Evolutionary conservation across 2,113 vertebrate species (phyloP).

Genomic region (Anolis carolinensis): DNA sequence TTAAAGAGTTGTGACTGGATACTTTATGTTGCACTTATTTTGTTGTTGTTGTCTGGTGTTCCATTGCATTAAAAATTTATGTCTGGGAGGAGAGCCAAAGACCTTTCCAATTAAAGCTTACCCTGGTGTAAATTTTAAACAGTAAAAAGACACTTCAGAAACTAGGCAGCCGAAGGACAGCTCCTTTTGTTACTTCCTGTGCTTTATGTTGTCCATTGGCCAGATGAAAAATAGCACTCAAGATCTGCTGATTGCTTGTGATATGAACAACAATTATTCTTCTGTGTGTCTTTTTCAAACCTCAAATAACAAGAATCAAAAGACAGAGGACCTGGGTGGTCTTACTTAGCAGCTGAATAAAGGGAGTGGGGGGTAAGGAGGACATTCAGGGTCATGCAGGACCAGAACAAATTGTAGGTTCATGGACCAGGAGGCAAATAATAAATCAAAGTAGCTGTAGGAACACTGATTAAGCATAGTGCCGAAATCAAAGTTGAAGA

Average conservation of each 20-base stretch:
- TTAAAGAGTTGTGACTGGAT: background rate
- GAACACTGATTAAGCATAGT: background rate
- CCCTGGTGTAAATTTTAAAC: background rate
- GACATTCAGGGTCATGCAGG: background rate
- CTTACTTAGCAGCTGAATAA: background rate
- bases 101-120: slow-evolving; percentile 9
- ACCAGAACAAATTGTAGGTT: background rate
- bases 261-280: background rate
- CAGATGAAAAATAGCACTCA: background rate
- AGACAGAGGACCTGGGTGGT: background rate
- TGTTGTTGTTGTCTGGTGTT: background rate
- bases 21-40: background rate
- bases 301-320: background rate
- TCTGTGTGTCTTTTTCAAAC: background rate
- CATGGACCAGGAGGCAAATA: background rate
- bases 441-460: background rate
- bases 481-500: background rate
- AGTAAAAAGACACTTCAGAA: background rate
- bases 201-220: background rate
- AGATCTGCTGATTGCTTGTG: background rate
- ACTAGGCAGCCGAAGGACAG: background rate
- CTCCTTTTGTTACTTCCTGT: background rate
- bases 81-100: background rate
- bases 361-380: background rate
- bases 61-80: background rate